Evolutionary conservation across 2,888 invertebrate species (phyloP), one percentile per base, ranked within the genome.

Genomic region (Cordilura impudica): DNA sequence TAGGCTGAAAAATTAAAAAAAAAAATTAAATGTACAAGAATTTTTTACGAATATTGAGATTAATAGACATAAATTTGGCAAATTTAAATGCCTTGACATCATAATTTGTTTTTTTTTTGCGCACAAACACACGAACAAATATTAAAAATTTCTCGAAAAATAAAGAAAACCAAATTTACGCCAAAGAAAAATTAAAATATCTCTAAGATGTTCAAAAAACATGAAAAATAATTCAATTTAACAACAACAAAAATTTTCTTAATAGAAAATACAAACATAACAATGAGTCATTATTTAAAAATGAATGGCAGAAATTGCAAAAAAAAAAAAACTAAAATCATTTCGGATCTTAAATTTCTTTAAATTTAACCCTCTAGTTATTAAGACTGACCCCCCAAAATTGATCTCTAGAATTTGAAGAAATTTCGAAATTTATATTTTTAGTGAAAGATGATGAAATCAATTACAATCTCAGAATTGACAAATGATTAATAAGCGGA

Each of bases 21-120:
- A 53, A n/a, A 71, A 71, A 53, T 45, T 26, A 14, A 61, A 61
- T 63, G 43, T 71, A 45, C 29, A 53, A 53, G 4, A 53, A 43
- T 39, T 14, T 21, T 54, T 19, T 45, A 23, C 16, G 16, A 29
- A 39, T 19, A 47, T 29, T 29, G 51, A 54, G 26, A 70, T 70
- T 58, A 65, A 51, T 75, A 39, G 56, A 47, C 23, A 31, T 21
- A 65, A 39, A 69, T 69, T 26, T 29, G 58, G 31, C 61, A 35
- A 35, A 63, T 39, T n/a, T 60, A 71, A 61, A 23, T 53, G 31
- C 73, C 78, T 74, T 78, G 78, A 74, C 78, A 74, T 69, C 67
- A 26, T 53, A 45, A 39, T 45, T 35, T 58, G 12, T 53, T 26
- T 31, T 8, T 63, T 58, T 49, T 16, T 26, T 73, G 45, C 23